Evolutionary conservation across 1,140 invertebrate genomes (phyloP).

Genomic region (Lepidostoma basale): DNA sequence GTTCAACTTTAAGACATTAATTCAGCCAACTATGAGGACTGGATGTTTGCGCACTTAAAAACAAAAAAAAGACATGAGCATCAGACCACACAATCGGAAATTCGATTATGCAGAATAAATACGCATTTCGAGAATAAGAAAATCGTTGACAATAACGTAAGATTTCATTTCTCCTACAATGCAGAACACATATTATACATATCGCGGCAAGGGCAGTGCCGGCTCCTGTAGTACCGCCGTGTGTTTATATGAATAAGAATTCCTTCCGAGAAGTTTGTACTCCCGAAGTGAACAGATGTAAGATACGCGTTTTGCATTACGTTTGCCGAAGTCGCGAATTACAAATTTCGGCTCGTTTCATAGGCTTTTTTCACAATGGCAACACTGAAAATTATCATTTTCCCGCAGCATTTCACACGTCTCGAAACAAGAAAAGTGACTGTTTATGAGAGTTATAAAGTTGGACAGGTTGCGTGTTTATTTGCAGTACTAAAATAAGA

Average conservation of each 20-base stretch:
- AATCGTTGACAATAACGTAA: too few species aligned
- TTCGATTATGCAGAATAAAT: slow-evolving; percentile 9
- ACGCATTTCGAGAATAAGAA: background rate
- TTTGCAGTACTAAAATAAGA: too few species aligned
- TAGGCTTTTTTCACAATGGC: slow-evolving; percentile 19
- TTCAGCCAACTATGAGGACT: too few species aligned
- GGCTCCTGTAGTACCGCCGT: background rate
- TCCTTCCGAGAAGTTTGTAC: slow-evolving; percentile 24
- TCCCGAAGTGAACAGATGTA: slow-evolving; percentile 23
- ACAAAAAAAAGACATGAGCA: too few species aligned
- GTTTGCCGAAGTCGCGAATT: slow-evolving; percentile 9
- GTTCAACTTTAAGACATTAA: too few species aligned
- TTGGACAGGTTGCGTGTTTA: too few species aligned
- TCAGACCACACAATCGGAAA: slow-evolving; percentile 18
- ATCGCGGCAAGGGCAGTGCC: background rate
- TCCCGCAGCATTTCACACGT: too few species aligned
- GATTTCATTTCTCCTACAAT: slow-evolving; percentile 2
- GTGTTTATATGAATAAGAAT: slow-evolving; percentile 33
- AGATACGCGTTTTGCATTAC: slow-evolving; percentile 18
- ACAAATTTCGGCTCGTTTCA: slow-evolving; percentile 15
- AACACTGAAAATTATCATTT: slow-evolving; percentile 4
- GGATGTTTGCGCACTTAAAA: too few species aligned
- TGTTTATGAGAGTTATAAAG: too few species aligned
- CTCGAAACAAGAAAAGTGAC: too few species aligned
- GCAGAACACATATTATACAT: too few species aligned